Evolutionary conservation across 2,888 invertebrate genomes (phyloP).

Genomic region (Nemotelus pantherinus): DNA sequence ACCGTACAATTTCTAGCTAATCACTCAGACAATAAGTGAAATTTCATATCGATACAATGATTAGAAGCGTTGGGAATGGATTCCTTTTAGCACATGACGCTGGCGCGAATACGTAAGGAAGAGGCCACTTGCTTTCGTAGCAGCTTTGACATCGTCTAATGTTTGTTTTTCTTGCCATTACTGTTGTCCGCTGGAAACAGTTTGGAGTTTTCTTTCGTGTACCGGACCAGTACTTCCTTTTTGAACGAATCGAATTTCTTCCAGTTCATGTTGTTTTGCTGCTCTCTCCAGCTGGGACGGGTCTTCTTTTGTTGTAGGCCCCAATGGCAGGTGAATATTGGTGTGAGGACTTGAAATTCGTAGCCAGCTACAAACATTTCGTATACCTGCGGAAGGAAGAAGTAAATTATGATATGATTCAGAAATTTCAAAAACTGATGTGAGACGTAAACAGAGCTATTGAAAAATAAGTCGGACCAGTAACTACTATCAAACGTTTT

Average conservation of each 20-base stretch:
- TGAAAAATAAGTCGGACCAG: too few species aligned
- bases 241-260: slow-evolving; percentile 86
- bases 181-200: slow-evolving; percentile 57
- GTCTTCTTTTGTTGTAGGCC: slow-evolving; percentile 82
- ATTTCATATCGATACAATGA: not conserved
- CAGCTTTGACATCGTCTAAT: too few species aligned
- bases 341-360: slow-evolving; percentile 86
- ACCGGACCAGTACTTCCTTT: slow-evolving; percentile 80
- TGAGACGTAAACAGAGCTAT: too few species aligned
- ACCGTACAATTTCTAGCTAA: slow-evolving; percentile 8
- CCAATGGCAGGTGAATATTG: slow-evolving; percentile 91
- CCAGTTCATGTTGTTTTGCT: slow-evolving; percentile 84
- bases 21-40: slow-evolving; percentile 1
- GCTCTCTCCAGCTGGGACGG: slow-evolving; percentile 85
- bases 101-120: too few species aligned
- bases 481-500: too few species aligned
- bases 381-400: slow-evolving; percentile 75
- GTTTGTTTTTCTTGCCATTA: too few species aligned
- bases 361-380: slow-evolving; percentile 92
- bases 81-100: not conserved
- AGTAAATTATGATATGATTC: slow-evolving; percentile 12
- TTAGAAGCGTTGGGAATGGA: not conserved
- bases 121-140: too few species aligned
- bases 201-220: slow-evolving; percentile 74
- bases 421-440: not conserved